These are phyloP conservation scores for Lycia hirtaria DNA, from an alignment of 2,888 invertebrate species.

Conservation along the genomic window DNA sequence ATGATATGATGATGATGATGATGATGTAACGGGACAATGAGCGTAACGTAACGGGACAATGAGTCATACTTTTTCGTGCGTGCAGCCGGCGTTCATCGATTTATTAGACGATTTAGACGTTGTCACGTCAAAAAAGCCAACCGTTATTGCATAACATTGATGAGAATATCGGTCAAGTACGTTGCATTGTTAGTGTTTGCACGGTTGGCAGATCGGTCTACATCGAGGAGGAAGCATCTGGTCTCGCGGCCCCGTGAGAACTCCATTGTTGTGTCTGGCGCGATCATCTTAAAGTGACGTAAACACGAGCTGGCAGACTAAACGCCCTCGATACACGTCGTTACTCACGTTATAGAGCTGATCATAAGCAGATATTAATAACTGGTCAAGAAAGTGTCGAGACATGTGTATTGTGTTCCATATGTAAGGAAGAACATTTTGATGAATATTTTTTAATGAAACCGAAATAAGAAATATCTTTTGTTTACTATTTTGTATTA, in stretches of 20 bases:
- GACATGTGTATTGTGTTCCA: too few species aligned
- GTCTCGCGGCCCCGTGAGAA: constrained; percentile 6
- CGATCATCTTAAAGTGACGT: constrained; percentile 1
- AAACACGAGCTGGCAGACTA: constrained; percentile 10
- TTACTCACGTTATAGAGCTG: not conserved
- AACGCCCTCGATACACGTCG: constrained; percentile 1
- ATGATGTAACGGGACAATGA: too few species aligned
- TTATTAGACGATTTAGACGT: not conserved
- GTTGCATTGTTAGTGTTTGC: constrained; percentile 1
- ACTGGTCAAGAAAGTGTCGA: too few species aligned
- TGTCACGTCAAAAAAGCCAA: not conserved
- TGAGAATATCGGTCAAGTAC: constrained; percentile 32
- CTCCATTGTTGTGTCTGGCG: constrained; percentile 15
- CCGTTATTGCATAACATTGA: constrained; percentile 2
- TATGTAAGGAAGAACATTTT: not conserved
- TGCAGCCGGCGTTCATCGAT: not conserved
- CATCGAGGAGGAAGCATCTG: constrained; percentile 1
- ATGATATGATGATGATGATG: too few species aligned
- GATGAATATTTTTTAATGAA: too few species aligned
- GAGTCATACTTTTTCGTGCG: too few species aligned
- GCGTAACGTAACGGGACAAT: too few species aligned
- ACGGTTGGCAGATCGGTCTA: not conserved
- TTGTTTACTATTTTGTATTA: too few species aligned
- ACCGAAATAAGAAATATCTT: too few species aligned
- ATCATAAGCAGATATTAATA: constrained; percentile 18